Conservation (phyloP, 1,140 invertebrate genomes). For the Pogonus chalceus region DNA sequence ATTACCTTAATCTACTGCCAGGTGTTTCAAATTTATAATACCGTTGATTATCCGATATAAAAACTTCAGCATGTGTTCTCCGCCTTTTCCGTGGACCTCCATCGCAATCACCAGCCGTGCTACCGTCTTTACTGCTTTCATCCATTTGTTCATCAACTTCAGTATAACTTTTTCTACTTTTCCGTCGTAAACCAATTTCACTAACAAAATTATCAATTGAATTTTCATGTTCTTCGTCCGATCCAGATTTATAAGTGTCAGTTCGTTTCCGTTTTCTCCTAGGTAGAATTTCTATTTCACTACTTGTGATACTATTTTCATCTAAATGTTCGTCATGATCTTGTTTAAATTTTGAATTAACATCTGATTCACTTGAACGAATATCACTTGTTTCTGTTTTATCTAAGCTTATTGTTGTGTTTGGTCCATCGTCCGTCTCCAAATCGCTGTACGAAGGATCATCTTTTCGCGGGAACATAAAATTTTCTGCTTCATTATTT, state of each 20-base stretch:
- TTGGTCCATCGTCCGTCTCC: slow-evolving; percentile 31
- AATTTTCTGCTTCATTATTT: slow-evolving; percentile 72
- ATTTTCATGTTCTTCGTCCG: neutral
- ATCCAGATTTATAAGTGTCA: no score
- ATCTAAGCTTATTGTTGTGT: slow-evolving; percentile 16
- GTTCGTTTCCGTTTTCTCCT: neutral
- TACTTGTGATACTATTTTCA: neutral
- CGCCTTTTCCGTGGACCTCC: slow-evolving; percentile 34
- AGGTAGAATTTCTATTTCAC: neutral
- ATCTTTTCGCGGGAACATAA: slow-evolving; percentile 64
- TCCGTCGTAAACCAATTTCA: slow-evolving; percentile 14
- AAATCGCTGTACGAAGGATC: slow-evolving; percentile 41
- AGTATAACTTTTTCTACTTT: slow-evolving; percentile 16
- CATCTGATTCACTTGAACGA: slow-evolving; percentile 17
- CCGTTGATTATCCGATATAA: slow-evolving; percentile 48
- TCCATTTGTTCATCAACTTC: slow-evolving; percentile 27
- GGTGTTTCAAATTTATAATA: slow-evolving; percentile 54
- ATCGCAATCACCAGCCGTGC: neutral
- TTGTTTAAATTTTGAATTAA: neutral
- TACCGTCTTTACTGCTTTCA: slow-evolving; percentile 21
- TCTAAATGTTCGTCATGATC: neutral
- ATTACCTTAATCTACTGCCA: slow-evolving; percentile 39
- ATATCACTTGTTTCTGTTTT: slow-evolving; percentile 15
- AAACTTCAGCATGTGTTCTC: slow-evolving; percentile 45
- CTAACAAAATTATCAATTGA: slow-evolving; percentile 6